A percentile compares a stretch with the other conserved stretches of the same genome.
Evolutionary conservation across 1,140 invertebrate species (phyloP).

Genomic region (Heliconius congener): DNA sequence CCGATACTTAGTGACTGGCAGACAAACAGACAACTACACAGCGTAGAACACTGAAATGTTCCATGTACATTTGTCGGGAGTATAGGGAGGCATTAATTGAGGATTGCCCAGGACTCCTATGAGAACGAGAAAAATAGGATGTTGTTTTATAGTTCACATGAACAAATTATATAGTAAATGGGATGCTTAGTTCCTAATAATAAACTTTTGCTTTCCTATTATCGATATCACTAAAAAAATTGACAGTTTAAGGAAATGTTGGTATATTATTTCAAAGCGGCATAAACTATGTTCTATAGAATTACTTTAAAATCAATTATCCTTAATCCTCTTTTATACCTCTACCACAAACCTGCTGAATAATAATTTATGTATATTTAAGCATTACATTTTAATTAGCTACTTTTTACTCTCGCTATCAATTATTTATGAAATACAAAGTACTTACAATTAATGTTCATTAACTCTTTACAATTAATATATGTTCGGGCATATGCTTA

Average conservation of each 20-base stretch:
- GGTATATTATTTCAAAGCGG: neutral
- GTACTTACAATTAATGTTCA: neutral
- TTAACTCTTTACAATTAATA: neutral
- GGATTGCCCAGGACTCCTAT: too few species aligned
- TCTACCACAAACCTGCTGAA: neutral
- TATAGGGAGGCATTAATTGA: too few species aligned
- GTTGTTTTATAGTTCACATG: too few species aligned
- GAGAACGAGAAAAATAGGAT: too few species aligned
- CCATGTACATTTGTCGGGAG: neutral
- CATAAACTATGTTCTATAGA: neutral
- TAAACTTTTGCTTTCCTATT: too few species aligned
- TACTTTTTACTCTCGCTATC: neutral
- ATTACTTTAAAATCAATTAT: neutral
- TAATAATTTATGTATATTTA: neutral
- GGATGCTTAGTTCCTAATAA: too few species aligned
- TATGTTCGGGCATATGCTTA: neutral
- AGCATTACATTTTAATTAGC: constrained; percentile 5
- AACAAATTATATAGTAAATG: too few species aligned
- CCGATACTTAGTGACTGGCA: too few species aligned
- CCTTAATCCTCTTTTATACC: neutral
- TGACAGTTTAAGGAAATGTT: neutral
- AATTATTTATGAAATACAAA: constrained; percentile 9
- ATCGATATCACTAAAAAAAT: neutral
- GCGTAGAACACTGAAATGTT: too few species aligned
- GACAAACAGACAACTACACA: neutral